A percentile compares a stretch with the other conserved stretches of the same genome.
These are phyloP conservation scores for Cygnus olor DNA, from an alignment of 2,797 vertebrate genomes.

Conservation along the genomic window DNA sequence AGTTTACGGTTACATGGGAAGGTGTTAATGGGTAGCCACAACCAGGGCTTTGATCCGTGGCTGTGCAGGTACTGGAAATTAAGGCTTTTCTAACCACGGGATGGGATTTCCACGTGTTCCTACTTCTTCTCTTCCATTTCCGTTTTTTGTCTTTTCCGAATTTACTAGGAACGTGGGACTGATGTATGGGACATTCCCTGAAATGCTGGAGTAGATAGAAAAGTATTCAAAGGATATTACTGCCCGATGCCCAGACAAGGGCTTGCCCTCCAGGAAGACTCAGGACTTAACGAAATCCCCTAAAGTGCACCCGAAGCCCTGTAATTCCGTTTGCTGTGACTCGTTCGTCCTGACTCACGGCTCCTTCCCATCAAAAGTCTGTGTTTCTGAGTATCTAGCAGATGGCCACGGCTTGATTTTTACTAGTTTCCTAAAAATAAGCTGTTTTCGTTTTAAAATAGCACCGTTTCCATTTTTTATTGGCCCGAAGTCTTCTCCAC, in stretches of 20 bases:
- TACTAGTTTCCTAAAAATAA: neutral
- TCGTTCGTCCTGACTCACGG: neutral
- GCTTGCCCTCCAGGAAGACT: neutral
- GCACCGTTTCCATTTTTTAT: neutral
- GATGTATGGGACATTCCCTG: neutral
- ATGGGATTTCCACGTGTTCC: accelerated
- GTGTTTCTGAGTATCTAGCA: neutral
- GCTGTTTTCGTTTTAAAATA: neutral
- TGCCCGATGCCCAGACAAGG: neutral
- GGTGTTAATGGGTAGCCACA: neutral
- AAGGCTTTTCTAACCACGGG: neutral
- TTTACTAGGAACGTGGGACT: neutral
- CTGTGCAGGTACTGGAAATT: neutral
- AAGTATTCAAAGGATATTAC: neutral
- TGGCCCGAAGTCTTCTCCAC: neutral
- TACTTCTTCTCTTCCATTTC: neutral
- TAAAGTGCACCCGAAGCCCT: neutral
- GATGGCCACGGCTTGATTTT: neutral
- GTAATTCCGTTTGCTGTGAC: neutral
- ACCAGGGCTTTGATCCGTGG: neutral
- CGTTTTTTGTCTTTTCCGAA: neutral
- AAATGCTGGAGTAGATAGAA: neutral
- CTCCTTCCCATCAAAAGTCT: neutral
- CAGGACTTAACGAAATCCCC: neutral
- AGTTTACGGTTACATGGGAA: neutral